Conservation (phyloP, 2,888 invertebrate species). For the Cabera pusaria region DNA sequence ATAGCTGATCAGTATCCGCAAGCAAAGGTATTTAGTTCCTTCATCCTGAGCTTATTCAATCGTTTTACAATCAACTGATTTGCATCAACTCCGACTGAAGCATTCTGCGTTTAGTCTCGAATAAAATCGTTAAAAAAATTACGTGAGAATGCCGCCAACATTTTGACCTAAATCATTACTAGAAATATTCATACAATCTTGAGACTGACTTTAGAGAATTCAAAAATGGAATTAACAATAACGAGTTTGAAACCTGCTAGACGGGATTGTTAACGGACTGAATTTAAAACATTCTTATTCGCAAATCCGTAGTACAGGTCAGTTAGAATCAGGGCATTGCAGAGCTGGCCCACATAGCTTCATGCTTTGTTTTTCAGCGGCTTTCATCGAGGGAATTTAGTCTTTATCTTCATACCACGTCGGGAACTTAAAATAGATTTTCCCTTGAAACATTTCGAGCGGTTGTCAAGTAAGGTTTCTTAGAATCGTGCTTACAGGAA, state of each 20-base stretch:
- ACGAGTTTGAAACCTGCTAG: slow-evolving; percentile 13
- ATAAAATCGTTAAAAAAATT: too few relatives aligned
- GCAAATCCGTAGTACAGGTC: slow-evolving; percentile 36
- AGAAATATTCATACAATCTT: slow-evolving; percentile 21
- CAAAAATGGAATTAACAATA: too few relatives aligned
- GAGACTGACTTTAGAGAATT: too few relatives aligned
- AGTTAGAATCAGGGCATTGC: slow-evolving; percentile 72
- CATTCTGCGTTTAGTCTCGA: slow-evolving; percentile 6
- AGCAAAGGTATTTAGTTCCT: slow-evolving; percentile 19
- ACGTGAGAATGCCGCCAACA: slow-evolving; percentile 13
- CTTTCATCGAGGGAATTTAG: slow-evolving; percentile 48
- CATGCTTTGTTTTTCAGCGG: slow-evolving; percentile 49
- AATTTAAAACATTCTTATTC: slow-evolving; percentile 31
- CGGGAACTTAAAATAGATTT: slow-evolving; percentile 37
- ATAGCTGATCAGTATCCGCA: slow-evolving; percentile 4
- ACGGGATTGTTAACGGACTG: too few relatives aligned
- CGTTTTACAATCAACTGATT: too few relatives aligned
- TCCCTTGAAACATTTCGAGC: slow-evolving; percentile 25
- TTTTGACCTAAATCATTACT: slow-evolving; percentile 15
- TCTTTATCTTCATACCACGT: slow-evolving; percentile 37
- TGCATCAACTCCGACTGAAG: slow-evolving; percentile 15
- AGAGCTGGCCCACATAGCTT: slow-evolving; percentile 66
- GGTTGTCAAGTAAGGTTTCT: slow-evolving; percentile 22
- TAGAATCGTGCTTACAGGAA: slow-evolving; percentile 19
- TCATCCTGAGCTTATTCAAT: too few relatives aligned